phyloP scores from a whole-genome alignment of 2,888 invertebrate genomes.

The Eristalis intricaria region DNA sequence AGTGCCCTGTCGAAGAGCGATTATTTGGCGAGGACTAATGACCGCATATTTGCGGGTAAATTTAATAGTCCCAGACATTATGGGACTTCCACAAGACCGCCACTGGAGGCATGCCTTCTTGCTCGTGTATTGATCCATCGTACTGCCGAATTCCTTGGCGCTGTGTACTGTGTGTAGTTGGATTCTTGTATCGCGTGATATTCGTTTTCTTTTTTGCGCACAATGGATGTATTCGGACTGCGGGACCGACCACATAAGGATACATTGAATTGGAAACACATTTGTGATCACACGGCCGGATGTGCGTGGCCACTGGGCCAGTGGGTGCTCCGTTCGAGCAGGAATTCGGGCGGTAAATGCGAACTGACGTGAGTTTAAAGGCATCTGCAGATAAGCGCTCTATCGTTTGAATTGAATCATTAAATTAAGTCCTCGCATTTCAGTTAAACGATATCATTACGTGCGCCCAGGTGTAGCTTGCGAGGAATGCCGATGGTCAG shows the following conservation, averaged over 20 bases:
- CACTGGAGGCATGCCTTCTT: not conserved
- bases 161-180: not conserved
- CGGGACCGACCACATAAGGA: not conserved
- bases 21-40: slow-evolving; percentile 54
- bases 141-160: not conserved
- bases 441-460: not conserved
- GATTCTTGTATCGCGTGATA: not conserved
- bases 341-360: not conserved
- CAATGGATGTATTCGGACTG: not conserved
- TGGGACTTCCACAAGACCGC: not conserved
- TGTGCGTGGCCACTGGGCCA: not conserved
- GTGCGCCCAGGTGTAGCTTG: not conserved
- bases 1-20: slow-evolving; percentile 42
- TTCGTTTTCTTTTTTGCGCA: not conserved
- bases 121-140: not conserved
- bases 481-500: not conserved
- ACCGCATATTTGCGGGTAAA: slow-evolving; percentile 50
- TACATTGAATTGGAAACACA: slow-evolving; percentile 31
- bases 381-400: not conserved
- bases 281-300: slow-evolving; percentile 25
- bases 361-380: not conserved
- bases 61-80: slow-evolving; percentile 32
- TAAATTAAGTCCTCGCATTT: not conserved
- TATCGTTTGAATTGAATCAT: not conserved
- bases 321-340: no score